Evolutionary conservation across 53 echinoderm and acorn worm genomes (phyloP).

Genomic region (Apostichopus leukothele): DNA sequence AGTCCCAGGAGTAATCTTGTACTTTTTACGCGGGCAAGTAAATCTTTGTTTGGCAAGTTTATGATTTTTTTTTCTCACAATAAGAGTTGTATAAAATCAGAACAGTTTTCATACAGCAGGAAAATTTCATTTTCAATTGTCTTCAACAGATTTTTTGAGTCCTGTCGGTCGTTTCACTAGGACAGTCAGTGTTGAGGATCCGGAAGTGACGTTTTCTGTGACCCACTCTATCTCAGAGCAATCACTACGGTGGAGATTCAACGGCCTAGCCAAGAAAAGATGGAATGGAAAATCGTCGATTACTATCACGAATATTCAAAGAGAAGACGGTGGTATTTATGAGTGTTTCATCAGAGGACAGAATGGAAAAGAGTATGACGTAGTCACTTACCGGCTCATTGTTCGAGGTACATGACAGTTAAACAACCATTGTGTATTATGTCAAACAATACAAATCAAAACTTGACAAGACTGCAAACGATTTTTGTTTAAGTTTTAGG

Average conservation of each 20-base stretch:
- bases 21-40: too few relatives aligned
- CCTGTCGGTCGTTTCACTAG: neutral
- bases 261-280: neutral
- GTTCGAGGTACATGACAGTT: neutral
- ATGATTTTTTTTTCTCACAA: too few relatives aligned
- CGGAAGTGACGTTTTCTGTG: neutral
- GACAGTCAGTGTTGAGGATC: neutral
- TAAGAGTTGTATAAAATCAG: too few relatives aligned
- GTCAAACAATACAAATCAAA: too few relatives aligned
- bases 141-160: too few relatives aligned
- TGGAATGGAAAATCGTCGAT: neutral
- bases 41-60: too few relatives aligned
- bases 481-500: too few relatives aligned
- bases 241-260: neutral
- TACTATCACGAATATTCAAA: neutral
- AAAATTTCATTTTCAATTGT: too few relatives aligned
- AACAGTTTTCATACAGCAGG: too few relatives aligned
- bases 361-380: neutral
- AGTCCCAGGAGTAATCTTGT: too few relatives aligned
- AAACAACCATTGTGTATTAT: too few relatives aligned
- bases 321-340: neutral
- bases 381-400: neutral
- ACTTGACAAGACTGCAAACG: too few relatives aligned
- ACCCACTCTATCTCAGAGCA: neutral
- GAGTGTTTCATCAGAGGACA: neutral